These are phyloP conservation scores for Trigoniulus corallinus DNA, from an alignment of 1,140 invertebrate species.

Conservation along the genomic window DNA sequence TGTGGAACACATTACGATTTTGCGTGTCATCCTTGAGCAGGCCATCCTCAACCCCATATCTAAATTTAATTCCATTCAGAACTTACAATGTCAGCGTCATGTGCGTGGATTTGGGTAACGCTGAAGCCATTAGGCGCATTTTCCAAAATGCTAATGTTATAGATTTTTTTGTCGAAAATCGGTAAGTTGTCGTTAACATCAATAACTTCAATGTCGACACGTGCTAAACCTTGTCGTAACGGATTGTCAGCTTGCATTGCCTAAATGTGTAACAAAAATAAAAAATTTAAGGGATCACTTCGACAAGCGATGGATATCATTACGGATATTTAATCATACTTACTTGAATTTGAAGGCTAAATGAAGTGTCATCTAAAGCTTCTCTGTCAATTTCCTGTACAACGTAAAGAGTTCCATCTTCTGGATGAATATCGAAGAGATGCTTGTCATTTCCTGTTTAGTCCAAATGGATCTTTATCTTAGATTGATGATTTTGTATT, in stretches of 20 bases:
- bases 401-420: slow-evolving; percentile 54
- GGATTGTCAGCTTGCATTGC: slow-evolving; percentile 58
- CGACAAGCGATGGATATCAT: background rate
- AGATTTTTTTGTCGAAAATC: slow-evolving; percentile 68
- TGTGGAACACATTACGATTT: too few relatives aligned
- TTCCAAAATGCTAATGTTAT: slow-evolving; percentile 80
- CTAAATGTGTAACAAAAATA: slow-evolving; percentile 8
- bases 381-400: slow-evolving; percentile 64
- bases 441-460: slow-evolving; percentile 36
- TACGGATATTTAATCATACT: background rate
- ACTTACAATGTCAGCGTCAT: slow-evolving; percentile 48
- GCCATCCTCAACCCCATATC: background rate
- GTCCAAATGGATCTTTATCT: background rate
- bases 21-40: too few relatives aligned
- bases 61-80: background rate
- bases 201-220: slow-evolving; percentile 56
- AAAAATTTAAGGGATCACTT: too few relatives aligned
- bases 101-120: slow-evolving; percentile 59
- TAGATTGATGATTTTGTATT: background rate
- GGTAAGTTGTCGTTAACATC: slow-evolving; percentile 72
- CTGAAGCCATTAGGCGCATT: slow-evolving; percentile 72
- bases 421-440: slow-evolving; percentile 56
- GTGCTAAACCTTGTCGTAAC: slow-evolving; percentile 47
- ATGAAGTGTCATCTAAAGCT: slow-evolving; percentile 45
- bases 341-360: slow-evolving; percentile 52